These are phyloP conservation scores for Aphaenogaster rudis DNA, from an alignment of 1,140 invertebrate species.

Conservation along the genomic window DNA sequence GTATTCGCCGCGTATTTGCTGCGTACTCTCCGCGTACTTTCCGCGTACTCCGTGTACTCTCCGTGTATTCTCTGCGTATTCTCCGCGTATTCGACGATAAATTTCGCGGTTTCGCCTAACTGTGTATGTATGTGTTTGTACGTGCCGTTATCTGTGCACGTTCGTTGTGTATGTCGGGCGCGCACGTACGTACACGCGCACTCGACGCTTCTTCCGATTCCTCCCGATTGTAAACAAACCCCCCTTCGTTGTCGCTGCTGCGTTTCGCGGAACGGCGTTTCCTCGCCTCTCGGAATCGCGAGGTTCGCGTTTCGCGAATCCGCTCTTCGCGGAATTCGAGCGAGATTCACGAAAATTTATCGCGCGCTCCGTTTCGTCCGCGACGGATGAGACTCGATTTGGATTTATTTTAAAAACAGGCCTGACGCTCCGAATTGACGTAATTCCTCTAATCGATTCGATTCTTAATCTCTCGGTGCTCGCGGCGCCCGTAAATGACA, in stretches of 20 bases:
- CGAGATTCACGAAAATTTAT: neutral
- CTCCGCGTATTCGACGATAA: neutral
- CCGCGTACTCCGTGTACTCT: neutral
- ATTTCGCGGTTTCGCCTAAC: neutral
- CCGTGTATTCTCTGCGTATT: no score
- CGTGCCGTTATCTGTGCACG: neutral
- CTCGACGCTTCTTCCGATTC: constrained; percentile 16
- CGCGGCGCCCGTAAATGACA: neutral
- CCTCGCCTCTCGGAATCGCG: neutral
- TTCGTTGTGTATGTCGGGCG: neutral
- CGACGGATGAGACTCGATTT: neutral
- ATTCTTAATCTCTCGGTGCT: neutral
- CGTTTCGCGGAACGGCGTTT: neutral
- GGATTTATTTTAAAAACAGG: neutral
- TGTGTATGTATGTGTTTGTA: neutral
- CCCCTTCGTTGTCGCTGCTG: neutral
- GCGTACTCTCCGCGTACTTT: no score
- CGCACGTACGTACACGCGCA: neutral
- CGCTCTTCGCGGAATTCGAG: neutral
- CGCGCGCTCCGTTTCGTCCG: neutral
- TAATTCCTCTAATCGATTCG: neutral
- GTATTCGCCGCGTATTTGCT: neutral
- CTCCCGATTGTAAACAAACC: constrained; percentile 42
- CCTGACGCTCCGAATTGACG: neutral
- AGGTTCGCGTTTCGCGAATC: neutral